Evolutionary conservation across 2,888 invertebrate genomes (phyloP), one percentile per base, ranked within the genome.

Genomic region (Xanthorhoe designata): DNA sequence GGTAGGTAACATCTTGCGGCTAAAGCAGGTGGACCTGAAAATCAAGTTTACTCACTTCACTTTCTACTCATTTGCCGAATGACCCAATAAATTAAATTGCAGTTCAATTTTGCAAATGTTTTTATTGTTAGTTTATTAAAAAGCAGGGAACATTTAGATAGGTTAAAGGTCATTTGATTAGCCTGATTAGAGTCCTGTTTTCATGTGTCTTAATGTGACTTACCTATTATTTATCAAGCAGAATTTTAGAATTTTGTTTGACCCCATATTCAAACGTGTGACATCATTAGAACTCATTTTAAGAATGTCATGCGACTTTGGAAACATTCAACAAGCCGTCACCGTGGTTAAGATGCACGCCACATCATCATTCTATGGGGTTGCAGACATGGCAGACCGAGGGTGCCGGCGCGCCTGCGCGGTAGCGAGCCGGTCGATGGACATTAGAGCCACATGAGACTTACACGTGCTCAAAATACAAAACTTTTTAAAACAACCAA

Each of bases 351-450:
- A 71, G 67, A 67, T 75, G 78, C 78, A 76, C 42, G 42, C 42
- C 35, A 47, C 49, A 64, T 56, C 64, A 60, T 61, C 52, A 53
- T 53, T 38, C 57, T 29, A 61, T 64, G 81, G 83, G 86, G 83
- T 83, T 81, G 79, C 79, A 79, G 80, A 73, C 68, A 57, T 77
- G 72, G 76, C 76, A 76, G 78, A 78, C 68, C 70, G 81, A 79
- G 87, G 87, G 82, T 84, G 80, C 73, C 68, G 66, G 71, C 75
- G 87, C 91, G 92, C 92, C 72, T 89, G 91, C 91, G 91, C 84
- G 74, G 53, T 86, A 76, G 29, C 59, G 72, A 54, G 24, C 57
- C 89, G 89, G 88, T 90, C 90, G 91, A 90, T 83, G 74, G 78
- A 73, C 82, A 74, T 78, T 75, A 78, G 75, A 76, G 76, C 77